Evolutionary conservation across 2,113 vertebrate genomes (phyloP), one percentile per base, ranked within the genome.

Genomic region (Poeciliopsis retropinna): DNA sequence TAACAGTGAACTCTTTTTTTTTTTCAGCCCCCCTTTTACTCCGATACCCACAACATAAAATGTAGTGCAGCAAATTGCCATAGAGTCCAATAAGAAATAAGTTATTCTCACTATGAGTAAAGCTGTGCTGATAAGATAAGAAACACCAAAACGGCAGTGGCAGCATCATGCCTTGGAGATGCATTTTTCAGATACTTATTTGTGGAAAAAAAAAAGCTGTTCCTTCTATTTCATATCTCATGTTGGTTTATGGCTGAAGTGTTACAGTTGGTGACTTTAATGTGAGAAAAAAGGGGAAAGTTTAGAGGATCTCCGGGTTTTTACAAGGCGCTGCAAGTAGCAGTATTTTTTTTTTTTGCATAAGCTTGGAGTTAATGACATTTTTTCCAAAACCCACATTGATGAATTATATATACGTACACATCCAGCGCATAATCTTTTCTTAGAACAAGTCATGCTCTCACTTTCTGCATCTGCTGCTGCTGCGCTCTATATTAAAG

Each of bases 401-500:
- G 22, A 11, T 44, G 51, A 67, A 28, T 41, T 67, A 22, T 25
- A 64, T 10, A 64, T 32, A 64, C 1, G 28, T 19, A 12, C 19
- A 66, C 34, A 19, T 54, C 64, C 47, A 34, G 25, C 57, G 57
- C 67, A 60, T 3, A 22, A 32, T 66, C 28, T 80, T 76, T 80
- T 82, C 69, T 27, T 39, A 77, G 64, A 81, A 66, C 67, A n/a
- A 80, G 51, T 34, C 22, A 13, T 22, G 60, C 51, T 83, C 82
- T 83, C 47, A 57, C 37, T 30, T 60, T 68, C 13, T 76, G 41
- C 54, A 34, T 83, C 78, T 72, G 63, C 75, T 17, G 5, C 12
- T 87, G 60, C 67, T 79, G 39, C 62, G 61, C 79, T 83, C 76
- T 85, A 71, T 81, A 80, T 64, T 31, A 73, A 75, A 57, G 51